A percentile compares a stretch with the other conserved stretches of the same genome.
phyloP scores from a whole-genome alignment of 2,888 invertebrate genomes.

The Pseudeuparius sepicola region DNA sequence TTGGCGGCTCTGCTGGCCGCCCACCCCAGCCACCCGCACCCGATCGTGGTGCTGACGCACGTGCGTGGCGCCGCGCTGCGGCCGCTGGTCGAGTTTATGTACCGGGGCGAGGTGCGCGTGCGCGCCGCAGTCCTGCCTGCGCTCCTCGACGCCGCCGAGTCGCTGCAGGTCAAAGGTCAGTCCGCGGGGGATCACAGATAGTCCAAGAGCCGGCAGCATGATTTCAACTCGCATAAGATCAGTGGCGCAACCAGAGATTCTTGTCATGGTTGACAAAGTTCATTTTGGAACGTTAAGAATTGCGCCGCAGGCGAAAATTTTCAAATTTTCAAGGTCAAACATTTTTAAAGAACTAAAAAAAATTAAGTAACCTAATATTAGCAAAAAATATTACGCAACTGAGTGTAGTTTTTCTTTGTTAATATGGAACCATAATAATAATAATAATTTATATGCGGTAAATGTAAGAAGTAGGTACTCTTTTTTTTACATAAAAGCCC shows the following conservation, averaged over 20 bases:
- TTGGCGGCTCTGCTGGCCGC: conserved; percentile 89
- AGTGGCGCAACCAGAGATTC: neutral
- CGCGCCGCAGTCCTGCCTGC: conserved; percentile 88
- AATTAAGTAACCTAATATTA: too few relatives aligned
- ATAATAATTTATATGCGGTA: too few relatives aligned
- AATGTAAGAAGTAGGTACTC: too few relatives aligned
- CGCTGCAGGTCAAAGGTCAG: conserved; percentile 74
- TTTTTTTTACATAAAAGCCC: too few relatives aligned
- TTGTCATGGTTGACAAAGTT: neutral
- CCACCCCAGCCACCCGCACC: conserved; percentile 79
- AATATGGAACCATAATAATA: too few relatives aligned
- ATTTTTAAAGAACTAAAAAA: too few relatives aligned
- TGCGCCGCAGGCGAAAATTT: too few relatives aligned
- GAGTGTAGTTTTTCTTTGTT: too few relatives aligned
- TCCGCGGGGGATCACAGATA: conserved; percentile 3
- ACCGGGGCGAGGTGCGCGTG: conserved; percentile 92
- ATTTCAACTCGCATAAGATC: neutral
- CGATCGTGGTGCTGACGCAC: conserved; percentile 91
- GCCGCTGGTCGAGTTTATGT: conserved; percentile 93
- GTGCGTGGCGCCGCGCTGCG: conserved; percentile 82
- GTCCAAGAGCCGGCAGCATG: too few relatives aligned
- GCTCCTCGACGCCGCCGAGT: conserved; percentile 84
- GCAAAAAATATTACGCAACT: too few relatives aligned
- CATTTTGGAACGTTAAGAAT: too few relatives aligned
- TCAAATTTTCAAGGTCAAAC: too few relatives aligned